phyloP scores from a whole-genome alignment of 2,113 vertebrate genomes.

The Aramus guarauna region DNA sequence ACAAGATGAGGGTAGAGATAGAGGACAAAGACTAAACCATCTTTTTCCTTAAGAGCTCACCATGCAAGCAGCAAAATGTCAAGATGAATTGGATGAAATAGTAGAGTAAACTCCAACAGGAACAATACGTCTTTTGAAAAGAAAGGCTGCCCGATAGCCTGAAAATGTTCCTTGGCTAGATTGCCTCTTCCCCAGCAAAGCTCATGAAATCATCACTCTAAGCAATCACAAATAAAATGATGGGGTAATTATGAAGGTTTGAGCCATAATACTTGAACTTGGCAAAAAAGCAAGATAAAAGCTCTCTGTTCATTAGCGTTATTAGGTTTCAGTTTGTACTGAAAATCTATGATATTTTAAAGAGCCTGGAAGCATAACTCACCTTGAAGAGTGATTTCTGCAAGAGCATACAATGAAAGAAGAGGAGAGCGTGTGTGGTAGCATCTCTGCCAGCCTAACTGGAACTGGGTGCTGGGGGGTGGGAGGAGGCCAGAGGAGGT shows the following conservation, averaged over 20 bases:
- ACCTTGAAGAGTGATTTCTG: neutral
- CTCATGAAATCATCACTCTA: neutral
- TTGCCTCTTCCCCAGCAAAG: constrained; percentile 32
- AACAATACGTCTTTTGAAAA: constrained; percentile 22
- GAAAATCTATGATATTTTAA: constrained; percentile 50
- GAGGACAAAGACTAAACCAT: neutral
- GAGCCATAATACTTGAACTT: constrained; percentile 22
- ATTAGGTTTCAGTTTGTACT: constrained; percentile 8
- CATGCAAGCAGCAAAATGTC: constrained; percentile 2
- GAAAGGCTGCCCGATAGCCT: constrained; percentile 15
- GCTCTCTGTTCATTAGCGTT: constrained; percentile 15
- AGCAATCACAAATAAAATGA: constrained; percentile 39
- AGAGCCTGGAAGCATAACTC: neutral
- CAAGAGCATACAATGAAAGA: neutral
- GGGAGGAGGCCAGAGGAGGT: neutral
- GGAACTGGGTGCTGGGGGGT: neutral
- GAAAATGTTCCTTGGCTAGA: constrained; percentile 16
- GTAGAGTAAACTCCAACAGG: neutral
- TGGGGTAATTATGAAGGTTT: constrained; percentile 35
- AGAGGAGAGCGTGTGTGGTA: neutral
- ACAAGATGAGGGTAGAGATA: neutral
- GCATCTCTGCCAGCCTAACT: neutral
- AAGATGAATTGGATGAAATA: neutral
- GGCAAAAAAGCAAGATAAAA: constrained; percentile 44
- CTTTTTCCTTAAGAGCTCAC: neutral